Evolutionary conservation across 2,888 invertebrate species (phyloP).

Genomic region (Acronicta psi): DNA sequence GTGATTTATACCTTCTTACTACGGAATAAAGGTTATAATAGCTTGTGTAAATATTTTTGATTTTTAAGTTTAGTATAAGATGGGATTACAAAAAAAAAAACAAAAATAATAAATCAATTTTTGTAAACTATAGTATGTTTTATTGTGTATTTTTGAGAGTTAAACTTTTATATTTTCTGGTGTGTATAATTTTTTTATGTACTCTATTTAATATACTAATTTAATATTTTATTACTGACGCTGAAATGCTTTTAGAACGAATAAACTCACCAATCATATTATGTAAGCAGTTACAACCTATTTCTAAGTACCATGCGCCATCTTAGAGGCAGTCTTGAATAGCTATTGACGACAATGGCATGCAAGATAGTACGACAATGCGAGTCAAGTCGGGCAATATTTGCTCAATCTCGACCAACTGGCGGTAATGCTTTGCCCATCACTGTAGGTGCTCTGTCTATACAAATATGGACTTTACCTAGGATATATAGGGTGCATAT

Average conservation of each 20-base stretch:
- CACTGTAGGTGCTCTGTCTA: slow-evolving; percentile 25
- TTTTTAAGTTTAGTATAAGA: too few species aligned
- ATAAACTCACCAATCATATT: too few species aligned
- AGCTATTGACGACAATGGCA: slow-evolving; percentile 55
- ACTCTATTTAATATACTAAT: too few species aligned
- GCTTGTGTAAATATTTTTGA: slow-evolving; percentile 25
- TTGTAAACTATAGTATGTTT: too few species aligned
- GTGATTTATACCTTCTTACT: slow-evolving; percentile 48
- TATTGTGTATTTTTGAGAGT: too few species aligned
- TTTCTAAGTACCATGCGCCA: slow-evolving; percentile 2
- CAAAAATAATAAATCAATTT: too few species aligned
- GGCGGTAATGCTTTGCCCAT: slow-evolving; percentile 56
- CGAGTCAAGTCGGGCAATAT: slow-evolving; percentile 55
- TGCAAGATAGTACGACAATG: slow-evolving; percentile 49
- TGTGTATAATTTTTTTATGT: too few species aligned
- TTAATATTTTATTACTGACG: too few species aligned
- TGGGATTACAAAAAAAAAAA: too few species aligned
- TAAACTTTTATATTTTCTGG: too few species aligned
- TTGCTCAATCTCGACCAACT: slow-evolving; percentile 53
- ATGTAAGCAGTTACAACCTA: neutral
- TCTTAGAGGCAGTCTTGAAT: slow-evolving; percentile 47
- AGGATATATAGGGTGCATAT: neutral
- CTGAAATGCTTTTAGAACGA: too few species aligned
- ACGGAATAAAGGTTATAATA: slow-evolving; percentile 56
- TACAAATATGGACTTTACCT: slow-evolving; percentile 21